Percentiles rank a stretch among this genome's conserved stretches.
Evolutionary conservation across 2,888 invertebrate genomes (phyloP).

Genomic region (Callyntrura sp.): DNA sequence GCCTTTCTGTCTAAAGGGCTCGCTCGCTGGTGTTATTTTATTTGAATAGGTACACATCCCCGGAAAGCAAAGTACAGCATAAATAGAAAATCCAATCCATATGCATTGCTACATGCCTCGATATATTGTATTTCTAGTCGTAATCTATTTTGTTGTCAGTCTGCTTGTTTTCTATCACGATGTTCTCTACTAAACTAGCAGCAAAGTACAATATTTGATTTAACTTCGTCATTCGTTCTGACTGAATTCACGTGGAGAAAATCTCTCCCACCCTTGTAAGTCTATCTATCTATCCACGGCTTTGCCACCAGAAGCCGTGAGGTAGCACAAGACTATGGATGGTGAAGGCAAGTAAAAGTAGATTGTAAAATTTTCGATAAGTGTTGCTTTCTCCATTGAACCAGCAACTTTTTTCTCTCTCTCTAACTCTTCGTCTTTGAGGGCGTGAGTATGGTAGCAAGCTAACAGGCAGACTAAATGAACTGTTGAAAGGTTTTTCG

Average conservation of each 20-base stretch:
- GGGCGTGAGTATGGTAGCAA: not conserved
- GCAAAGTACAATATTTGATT: constrained; percentile 70
- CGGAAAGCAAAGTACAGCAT: not conserved
- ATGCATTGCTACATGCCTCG: not conserved
- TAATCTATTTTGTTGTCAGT: constrained; percentile 15
- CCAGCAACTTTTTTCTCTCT: constrained; percentile 39
- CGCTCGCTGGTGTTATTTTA: not conserved
- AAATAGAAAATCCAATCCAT: constrained; percentile 20
- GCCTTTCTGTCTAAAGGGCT: too few species aligned
- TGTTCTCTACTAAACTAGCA: not conserved
- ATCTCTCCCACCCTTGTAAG: constrained; percentile 43
- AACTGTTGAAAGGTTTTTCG: constrained; percentile 17
- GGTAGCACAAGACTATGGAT: not conserved
- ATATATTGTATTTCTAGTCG: not conserved
- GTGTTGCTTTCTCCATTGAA: constrained; percentile 60
- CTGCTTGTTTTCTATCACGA: constrained; percentile 38
- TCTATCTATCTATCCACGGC: not conserved
- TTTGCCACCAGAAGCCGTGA: not conserved
- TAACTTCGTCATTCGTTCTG: constrained; percentile 49
- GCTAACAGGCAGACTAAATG: not conserved
- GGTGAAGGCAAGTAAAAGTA: not conserved
- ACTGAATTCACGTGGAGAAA: constrained; percentile 47
- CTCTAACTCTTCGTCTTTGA: not conserved
- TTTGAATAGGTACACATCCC: constrained; percentile 6
- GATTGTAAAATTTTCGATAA: constrained; percentile 65